Percentiles rank a stretch among this genome's conserved stretches.
Conservation (phyloP, 2,113 vertebrate species). For the Cyphomyrus discorhynchus region DNA sequence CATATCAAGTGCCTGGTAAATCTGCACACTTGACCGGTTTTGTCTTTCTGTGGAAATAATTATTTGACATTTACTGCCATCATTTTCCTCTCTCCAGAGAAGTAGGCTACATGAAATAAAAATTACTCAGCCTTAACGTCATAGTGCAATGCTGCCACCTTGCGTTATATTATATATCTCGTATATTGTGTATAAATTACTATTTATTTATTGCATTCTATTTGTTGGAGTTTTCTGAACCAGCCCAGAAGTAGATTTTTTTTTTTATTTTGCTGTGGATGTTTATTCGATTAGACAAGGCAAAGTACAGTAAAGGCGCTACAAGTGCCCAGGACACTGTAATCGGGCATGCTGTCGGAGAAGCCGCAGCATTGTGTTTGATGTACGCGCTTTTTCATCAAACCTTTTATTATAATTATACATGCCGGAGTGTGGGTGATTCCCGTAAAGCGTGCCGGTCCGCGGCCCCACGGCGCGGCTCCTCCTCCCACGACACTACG, state of each 20-base stretch:
- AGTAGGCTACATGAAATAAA: background rate
- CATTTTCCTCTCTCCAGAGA: background rate
- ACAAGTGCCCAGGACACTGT: background rate
- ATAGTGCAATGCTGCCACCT: constrained; percentile 3
- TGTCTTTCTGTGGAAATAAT: background rate
- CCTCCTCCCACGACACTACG: background rate
- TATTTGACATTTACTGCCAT: background rate
- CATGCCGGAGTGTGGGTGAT: background rate
- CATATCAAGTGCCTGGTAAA: background rate
- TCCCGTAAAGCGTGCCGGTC: background rate
- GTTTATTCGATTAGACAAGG: background rate
- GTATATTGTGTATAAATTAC: background rate
- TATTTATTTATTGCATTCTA: background rate
- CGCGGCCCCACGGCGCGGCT: background rate
- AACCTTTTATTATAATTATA: background rate
- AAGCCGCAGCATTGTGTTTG: background rate
- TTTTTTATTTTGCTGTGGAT: background rate
- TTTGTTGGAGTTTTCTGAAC: background rate
- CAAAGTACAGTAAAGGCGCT: background rate
- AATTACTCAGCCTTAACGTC: background rate
- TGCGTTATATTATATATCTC: background rate
- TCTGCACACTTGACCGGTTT: background rate
- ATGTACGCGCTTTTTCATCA: background rate
- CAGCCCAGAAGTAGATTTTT: background rate
- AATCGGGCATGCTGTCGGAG: background rate